Conservation (phyloP, 2,113 vertebrate species). For the Vombatus ursinus region DNA sequence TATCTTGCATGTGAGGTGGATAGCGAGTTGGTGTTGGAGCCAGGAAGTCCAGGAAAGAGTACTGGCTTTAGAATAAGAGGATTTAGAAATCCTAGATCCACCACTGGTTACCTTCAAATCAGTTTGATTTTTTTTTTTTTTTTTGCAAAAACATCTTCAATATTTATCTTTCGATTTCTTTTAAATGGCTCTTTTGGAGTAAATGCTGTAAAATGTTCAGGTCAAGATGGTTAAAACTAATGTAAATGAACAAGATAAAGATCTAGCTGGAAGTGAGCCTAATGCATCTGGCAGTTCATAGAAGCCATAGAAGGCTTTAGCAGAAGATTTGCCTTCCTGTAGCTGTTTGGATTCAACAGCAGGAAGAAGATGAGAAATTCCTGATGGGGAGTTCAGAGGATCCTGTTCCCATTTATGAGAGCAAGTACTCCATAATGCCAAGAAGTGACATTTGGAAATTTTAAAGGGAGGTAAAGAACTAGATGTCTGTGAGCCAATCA, state of each 20-base stretch:
- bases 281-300: background rate
- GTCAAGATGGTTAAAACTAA: background rate
- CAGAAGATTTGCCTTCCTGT: background rate
- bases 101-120: background rate
- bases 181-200: constrained; percentile 5
- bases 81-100: background rate
- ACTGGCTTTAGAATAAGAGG: background rate
- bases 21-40: background rate
- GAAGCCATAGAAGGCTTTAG: background rate
- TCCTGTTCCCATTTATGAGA: constrained; percentile 34
- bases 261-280: background rate
- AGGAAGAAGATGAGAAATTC: constrained; percentile 30
- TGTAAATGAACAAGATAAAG: background rate
- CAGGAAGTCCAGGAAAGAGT: background rate
- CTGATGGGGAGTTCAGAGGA: constrained; percentile 11
- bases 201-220: background rate
- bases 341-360: constrained; percentile 46
- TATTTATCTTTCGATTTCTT: background rate
- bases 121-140: background rate
- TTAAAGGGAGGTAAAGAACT: background rate
- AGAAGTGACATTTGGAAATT: constrained; percentile 11
- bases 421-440: constrained; percentile 1
- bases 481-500: constrained; percentile 14
- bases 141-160: constrained; percentile 1
- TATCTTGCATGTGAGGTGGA: background rate